Evolutionary conservation across 35 echinoderm and acorn worm genomes (phyloP).

Genomic region (Ophioderma brevispina): DNA sequence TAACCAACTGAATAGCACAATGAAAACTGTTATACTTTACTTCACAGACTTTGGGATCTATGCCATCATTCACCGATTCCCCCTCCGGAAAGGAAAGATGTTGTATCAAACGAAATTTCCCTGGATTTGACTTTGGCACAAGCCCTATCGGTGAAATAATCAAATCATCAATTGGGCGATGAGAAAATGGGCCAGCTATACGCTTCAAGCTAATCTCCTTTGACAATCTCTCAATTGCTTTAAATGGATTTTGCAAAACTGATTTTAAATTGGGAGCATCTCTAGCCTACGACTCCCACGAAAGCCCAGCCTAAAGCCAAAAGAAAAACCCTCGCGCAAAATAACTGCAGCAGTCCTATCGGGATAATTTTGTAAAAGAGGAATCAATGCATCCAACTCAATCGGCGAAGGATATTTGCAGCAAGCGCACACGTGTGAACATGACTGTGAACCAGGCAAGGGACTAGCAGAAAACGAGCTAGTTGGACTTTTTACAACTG

Average conservation of each 20-base stretch:
- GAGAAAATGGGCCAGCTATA: constrained; percentile 17
- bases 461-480: no score
- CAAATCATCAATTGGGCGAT: not conserved
- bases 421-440: not conserved
- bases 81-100: no score
- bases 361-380: not conserved
- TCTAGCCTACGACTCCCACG: not conserved
- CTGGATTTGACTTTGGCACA: no score
- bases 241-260: not conserved
- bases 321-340: not conserved
- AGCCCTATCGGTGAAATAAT: constrained; percentile 17
- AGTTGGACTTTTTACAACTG: no score
- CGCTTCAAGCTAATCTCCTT: not conserved
- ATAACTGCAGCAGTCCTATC: not conserved
- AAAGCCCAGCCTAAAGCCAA: not conserved
- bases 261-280: constrained; percentile 14
- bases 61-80: no score
- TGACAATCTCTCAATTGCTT: not conserved
- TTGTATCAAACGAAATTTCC: no score
- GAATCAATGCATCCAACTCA: not conserved
- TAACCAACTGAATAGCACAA: no score
- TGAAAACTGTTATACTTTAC: no score
- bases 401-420: not conserved
- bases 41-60: no score
- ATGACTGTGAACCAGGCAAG: no score